Base-by-base conservation (phyloP, 1,140 invertebrate species). In the Steinernema feltiae region DNA sequence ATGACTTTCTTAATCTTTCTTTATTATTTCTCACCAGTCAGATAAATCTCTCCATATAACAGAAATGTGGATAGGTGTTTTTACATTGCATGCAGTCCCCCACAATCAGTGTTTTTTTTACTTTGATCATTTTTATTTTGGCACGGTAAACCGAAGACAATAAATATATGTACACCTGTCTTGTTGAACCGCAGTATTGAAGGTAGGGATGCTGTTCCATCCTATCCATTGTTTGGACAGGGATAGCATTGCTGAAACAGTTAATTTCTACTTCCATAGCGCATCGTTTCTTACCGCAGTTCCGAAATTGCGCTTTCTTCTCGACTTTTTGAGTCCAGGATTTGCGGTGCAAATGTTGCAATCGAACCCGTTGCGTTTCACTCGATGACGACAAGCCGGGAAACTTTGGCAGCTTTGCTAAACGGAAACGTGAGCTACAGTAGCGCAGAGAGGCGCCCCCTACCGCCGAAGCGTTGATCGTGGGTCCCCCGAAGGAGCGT, bases 381-480 rank as follows among this genome's bases (percentile, higher is more conserved):
- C 75, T 70, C 81, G 31, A 15, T 75, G 74, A 7, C 81, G 46
- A 46, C 81, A 82, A 29, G 82, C 74, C 17, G 81, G 81, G 77
- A 82, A 82, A 17, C 80, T 73, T 29, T 75, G 32, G 70, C 81
- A 82, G 31, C 78, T 82, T 48, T 78, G 75, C 77, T 80, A 48
- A 35, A 80, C 24, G 18, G 31, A 77, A 1, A 27, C n/a, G 24
- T 70, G 27, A 32, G 24, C 32, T 30, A 7, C n/a, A 69, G 21
- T 21, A 48, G 35, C 15, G 17, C 72, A n/a, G n/a, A 48, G 75
- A 48, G 24, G n/a, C n/a, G n/a, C n/a, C n/a, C n/a, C 27, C 32
- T 69, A 82, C 79, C 30, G 79, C 80, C 1, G 81, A 82, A 32
- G 81, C 81, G 48, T 82, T 82, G 41, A 82, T 79, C 32, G 79